Evolutionary conservation across 1,140 invertebrate species (phyloP).

Genomic region (Daktulosphaira vitifoliae): DNA sequence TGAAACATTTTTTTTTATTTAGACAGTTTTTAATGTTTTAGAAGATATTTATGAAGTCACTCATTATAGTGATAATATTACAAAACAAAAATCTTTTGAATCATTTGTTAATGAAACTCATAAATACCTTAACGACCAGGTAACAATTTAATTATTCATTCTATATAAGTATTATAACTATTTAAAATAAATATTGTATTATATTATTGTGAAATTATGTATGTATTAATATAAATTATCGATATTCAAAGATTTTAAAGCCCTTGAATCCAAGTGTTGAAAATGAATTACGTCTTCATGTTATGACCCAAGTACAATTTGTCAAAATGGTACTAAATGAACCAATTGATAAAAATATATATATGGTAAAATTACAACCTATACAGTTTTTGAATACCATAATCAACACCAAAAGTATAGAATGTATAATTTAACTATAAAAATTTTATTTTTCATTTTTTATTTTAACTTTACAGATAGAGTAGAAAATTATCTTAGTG

Average conservation of each 20-base stretch:
- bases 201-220: too few relatives aligned
- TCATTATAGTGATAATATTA: constrained; percentile 11
- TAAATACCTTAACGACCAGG: constrained; percentile 13
- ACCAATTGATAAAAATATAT: constrained; percentile 37
- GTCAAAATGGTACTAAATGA: neutral
- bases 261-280: constrained; percentile 12
- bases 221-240: too few relatives aligned
- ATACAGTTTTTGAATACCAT: constrained; percentile 45
- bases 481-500: constrained; percentile 86
- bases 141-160: neutral
- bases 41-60: constrained; percentile 19
- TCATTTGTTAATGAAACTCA: constrained; percentile 8
- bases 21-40: neutral
- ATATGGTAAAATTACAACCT: constrained; percentile 45
- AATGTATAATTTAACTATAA: too few relatives aligned
- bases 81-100: constrained; percentile 11
- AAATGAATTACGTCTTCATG: constrained; percentile 23
- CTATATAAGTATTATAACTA: too few relatives aligned
- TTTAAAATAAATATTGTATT: too few relatives aligned
- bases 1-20: constrained; percentile 12
- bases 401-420: constrained; percentile 45
- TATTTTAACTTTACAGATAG: constrained; percentile 45
- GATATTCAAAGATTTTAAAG: constrained; percentile 22
- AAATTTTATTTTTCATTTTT: too few relatives aligned
- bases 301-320: constrained; percentile 5